Evolutionary conservation across 2,888 invertebrate species (phyloP).

Genomic region (Aphidoletes aphidimyza): DNA sequence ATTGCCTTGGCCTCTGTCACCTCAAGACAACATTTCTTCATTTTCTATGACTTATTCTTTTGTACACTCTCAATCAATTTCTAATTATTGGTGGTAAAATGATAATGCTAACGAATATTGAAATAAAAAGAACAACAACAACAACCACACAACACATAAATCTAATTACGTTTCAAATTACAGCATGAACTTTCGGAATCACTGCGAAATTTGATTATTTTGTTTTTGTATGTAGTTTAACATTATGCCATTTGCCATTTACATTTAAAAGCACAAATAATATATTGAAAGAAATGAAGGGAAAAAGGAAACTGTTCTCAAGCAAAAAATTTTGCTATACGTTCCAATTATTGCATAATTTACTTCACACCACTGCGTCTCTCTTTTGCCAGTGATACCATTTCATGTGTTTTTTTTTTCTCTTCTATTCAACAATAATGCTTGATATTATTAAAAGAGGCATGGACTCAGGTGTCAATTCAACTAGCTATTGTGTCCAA

Average conservation of each 20-base stretch:
- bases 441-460: not conserved
- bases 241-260: too few relatives aligned
- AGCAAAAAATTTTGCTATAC: too few relatives aligned
- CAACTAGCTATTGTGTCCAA: not conserved
- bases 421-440: not conserved
- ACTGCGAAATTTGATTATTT: not conserved
- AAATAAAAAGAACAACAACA: not conserved
- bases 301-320: too few relatives aligned
- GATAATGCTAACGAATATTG: not conserved
- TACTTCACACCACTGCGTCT: too few relatives aligned
- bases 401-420: not conserved
- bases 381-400: too few relatives aligned
- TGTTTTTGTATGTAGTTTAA: too few relatives aligned
- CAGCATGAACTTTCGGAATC: not conserved
- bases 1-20: too few relatives aligned
- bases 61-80: not conserved
- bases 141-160: not conserved
- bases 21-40: too few relatives aligned
- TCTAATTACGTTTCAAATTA: constrained; percentile 16
- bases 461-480: not conserved
- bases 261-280: too few relatives aligned
- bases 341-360: too few relatives aligned
- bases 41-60: too few relatives aligned
- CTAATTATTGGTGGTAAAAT: not conserved
- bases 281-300: too few relatives aligned